Conservation (phyloP, 1,140 invertebrate species). For the Orchesella cincta region DNA sequence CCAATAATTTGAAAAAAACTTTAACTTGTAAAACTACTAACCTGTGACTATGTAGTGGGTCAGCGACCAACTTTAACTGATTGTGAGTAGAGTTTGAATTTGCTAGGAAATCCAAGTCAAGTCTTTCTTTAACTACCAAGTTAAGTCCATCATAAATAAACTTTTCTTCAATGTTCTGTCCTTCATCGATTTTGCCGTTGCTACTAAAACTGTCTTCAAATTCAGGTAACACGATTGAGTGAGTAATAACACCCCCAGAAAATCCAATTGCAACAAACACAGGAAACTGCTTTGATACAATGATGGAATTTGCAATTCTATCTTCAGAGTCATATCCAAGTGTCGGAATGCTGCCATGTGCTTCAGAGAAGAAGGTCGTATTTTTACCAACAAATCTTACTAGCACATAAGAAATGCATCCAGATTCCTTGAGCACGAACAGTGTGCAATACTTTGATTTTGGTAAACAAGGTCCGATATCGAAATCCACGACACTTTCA, state of each 20-base stretch:
- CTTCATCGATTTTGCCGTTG: not conserved
- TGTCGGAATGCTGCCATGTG: not conserved
- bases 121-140: not conserved
- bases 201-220: not conserved
- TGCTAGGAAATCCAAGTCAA: not conserved
- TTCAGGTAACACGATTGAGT: not conserved
- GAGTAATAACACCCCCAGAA: not conserved
- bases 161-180: constrained; percentile 22
- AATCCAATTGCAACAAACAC: constrained; percentile 1
- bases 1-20: not conserved
- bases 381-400: constrained; percentile 11
- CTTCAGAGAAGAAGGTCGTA: not conserved
- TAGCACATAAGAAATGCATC: not conserved
- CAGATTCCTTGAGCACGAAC: not conserved
- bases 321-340: not conserved
- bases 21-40: not conserved
- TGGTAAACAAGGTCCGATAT: not conserved
- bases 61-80: not conserved
- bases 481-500: constrained; percentile 11
- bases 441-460: constrained; percentile 6
- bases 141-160: constrained; percentile 4
- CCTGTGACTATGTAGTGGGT: constrained; percentile 15
- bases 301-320: not conserved
- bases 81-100: not conserved
- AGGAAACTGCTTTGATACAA: not conserved